Evolutionary conservation across 2,113 vertebrate species (phyloP).

Genomic region (Oreochromis spilurus): DNA sequence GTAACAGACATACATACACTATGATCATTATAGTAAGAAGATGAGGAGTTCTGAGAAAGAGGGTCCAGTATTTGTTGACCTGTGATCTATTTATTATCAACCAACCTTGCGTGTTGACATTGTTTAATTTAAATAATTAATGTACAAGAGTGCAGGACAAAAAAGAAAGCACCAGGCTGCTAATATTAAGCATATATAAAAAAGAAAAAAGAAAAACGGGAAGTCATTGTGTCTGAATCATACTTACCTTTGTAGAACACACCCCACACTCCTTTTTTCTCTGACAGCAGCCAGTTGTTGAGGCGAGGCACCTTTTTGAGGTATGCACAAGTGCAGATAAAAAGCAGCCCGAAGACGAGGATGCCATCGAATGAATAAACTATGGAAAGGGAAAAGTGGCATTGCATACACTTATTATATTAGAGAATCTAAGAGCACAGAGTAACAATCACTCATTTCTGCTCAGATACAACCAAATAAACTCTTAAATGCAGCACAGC

Average conservation of each 20-base stretch:
- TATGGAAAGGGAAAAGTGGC: slow-evolving; percentile 32
- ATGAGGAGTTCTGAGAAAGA: not conserved
- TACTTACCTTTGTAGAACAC: slow-evolving; percentile 91
- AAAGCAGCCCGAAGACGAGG: slow-evolving; percentile 88
- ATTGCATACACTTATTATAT: not conserved
- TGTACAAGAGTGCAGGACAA: not conserved
- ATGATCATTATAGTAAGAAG: not conserved
- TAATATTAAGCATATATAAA: not conserved
- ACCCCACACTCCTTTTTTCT: slow-evolving; percentile 93
- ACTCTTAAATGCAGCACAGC: not conserved
- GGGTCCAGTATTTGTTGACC: not conserved
- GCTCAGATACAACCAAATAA: not conserved
- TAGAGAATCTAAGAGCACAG: not conserved
- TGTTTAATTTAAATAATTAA: not conserved
- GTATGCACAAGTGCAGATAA: slow-evolving; percentile 95
- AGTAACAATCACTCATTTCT: not conserved
- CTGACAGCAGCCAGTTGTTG: slow-evolving; percentile 87
- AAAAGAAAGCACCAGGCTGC: not conserved
- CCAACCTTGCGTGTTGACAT: not conserved
- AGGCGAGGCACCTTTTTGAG: slow-evolving; percentile 93
- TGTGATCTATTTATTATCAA: not conserved
- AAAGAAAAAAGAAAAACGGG: not conserved
- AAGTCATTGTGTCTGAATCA: not conserved
- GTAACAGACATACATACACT: not conserved
- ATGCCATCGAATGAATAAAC: slow-evolving; percentile 90